Percentiles rank a stretch among this genome's conserved stretches.
These are phyloP conservation scores for Piaya cayana DNA, from an alignment of 2,113 vertebrate species.

Conservation along the genomic window DNA sequence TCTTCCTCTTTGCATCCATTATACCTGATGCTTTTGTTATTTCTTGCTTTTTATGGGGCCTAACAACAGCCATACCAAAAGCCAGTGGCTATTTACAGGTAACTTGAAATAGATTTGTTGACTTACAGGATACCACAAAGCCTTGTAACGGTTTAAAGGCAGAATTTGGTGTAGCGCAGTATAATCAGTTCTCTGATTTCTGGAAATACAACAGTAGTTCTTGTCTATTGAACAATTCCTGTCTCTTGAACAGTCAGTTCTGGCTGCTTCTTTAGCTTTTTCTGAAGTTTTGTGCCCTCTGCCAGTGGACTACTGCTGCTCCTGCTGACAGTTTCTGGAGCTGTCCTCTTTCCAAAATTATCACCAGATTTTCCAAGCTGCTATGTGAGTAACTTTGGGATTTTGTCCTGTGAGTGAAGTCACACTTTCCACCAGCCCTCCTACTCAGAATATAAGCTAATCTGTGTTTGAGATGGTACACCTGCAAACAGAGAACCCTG, in stretches of 20 bases:
- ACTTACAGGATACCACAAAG: background rate
- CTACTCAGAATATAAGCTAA: background rate
- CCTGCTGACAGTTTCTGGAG: background rate
- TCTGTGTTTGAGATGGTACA: background rate
- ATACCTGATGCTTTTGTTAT: background rate
- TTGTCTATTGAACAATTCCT: background rate
- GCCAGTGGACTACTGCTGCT: background rate
- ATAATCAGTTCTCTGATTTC: background rate
- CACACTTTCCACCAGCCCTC: background rate
- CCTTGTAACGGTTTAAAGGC: background rate
- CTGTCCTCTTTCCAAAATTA: background rate
- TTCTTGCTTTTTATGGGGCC: background rate
- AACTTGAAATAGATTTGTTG: background rate
- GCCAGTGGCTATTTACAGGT: accelerated
- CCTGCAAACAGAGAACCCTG: background rate
- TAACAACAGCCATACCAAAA: background rate
- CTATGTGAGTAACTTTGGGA: background rate
- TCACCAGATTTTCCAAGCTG: background rate
- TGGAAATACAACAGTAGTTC: background rate
- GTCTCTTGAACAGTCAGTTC: background rate
- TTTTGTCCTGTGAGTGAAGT: background rate
- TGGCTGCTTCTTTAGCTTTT: background rate
- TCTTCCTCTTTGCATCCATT: background rate
- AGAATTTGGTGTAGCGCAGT: background rate
- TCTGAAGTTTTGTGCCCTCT: background rate